These are phyloP conservation scores for Microcebus lehilahytsara DNA, from an alignment of 2,113 vertebrate genomes.

Conservation along the genomic window DNA sequence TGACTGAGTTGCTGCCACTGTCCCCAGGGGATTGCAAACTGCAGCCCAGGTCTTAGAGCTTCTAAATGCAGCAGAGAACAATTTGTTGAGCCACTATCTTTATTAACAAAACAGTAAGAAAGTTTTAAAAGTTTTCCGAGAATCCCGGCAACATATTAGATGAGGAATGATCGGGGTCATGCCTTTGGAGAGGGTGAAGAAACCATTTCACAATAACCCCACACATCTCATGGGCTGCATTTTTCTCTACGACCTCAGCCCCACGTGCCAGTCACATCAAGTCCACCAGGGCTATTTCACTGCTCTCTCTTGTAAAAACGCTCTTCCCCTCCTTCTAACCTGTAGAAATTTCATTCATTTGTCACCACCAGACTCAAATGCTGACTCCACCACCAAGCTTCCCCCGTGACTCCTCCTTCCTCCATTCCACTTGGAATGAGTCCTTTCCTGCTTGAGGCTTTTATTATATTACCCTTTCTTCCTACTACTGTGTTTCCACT, in stretches of 20 bases:
- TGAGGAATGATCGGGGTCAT: not conserved
- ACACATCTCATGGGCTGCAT: fast-evolving
- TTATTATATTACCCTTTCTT: not conserved
- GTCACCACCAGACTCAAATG: not conserved
- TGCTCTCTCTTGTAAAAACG: not conserved
- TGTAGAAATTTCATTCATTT: not conserved
- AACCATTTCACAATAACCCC: fast-evolving
- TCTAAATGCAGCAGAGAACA: not conserved
- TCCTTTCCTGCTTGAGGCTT: not conserved
- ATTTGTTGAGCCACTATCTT: fast-evolving
- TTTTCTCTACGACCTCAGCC: not conserved
- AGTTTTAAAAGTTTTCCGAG: not conserved
- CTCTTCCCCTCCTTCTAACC: not conserved
- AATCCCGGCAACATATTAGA: not conserved
- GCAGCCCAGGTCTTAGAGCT: not conserved
- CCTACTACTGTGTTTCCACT: not conserved
- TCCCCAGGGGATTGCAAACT: no score
- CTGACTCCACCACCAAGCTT: no score
- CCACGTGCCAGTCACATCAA: fast-evolving
- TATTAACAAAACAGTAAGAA: not conserved
- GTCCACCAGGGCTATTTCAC: fast-evolving
- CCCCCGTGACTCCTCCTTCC: not conserved
- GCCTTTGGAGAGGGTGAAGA: not conserved
- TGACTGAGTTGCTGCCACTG: fast-evolving
- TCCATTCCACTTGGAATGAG: fast-evolving